Conservation (phyloP, 2,888 invertebrate species). For the Abrostola triplasia region DNA sequence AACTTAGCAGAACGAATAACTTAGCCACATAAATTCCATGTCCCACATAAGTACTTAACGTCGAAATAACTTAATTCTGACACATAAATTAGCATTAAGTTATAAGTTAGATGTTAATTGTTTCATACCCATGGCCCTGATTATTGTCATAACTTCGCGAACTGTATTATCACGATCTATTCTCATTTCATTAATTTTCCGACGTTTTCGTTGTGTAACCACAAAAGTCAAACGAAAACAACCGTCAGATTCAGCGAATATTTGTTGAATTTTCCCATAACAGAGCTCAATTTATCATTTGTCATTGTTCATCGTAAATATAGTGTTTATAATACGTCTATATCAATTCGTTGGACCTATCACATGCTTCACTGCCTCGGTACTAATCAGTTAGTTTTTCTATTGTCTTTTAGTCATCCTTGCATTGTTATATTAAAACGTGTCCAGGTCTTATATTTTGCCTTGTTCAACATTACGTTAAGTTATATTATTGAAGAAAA, state of each 20-base stretch:
- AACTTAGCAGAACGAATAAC: too few species aligned
- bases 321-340: slow-evolving; percentile 11
- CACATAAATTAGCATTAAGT: not conserved
- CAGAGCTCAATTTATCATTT: slow-evolving; percentile 10
- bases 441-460: not conserved
- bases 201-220: not conserved
- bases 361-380: not conserved
- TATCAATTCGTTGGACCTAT: slow-evolving; percentile 2
- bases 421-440: not conserved
- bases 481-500: slow-evolving; percentile 25
- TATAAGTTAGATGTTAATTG: not conserved
- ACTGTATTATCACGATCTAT: slow-evolving; percentile 20
- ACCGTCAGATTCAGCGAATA: slow-evolving; percentile 26
- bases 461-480: not conserved
- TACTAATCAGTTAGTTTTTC: slow-evolving; percentile 5
- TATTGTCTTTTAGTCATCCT: slow-evolving; percentile 5
- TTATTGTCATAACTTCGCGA: slow-evolving; percentile 12
- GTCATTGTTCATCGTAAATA: slow-evolving; percentile 13
- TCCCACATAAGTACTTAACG: too few species aligned
- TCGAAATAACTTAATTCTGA: not conserved
- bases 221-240: not conserved
- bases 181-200: slow-evolving; percentile 10
- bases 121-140: slow-evolving; percentile 3
- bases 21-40: too few species aligned
- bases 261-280: slow-evolving; percentile 8